phyloP scores from a whole-genome alignment of 2,113 vertebrate species.

The Nothobranchius kuhntae region DNA sequence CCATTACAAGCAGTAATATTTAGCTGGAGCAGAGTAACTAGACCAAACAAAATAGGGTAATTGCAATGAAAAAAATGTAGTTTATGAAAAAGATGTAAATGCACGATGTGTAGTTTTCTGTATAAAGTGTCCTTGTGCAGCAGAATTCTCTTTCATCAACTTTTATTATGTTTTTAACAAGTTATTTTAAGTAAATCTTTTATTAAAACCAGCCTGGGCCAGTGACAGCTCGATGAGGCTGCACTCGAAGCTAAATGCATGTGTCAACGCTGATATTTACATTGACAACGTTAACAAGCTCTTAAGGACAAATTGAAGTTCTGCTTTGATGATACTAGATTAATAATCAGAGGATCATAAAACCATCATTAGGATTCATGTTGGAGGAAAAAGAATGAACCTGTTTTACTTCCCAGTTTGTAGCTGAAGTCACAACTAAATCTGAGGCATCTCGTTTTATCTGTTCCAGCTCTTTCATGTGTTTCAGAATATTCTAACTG shows the following conservation, averaged over 20 bases:
- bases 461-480: neutral
- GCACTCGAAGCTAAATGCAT: conserved; percentile 10
- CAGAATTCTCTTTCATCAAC: neutral
- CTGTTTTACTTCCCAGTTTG: neutral
- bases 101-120: conserved; percentile 24
- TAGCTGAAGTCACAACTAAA: neutral
- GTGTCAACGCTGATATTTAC: conserved; percentile 6
- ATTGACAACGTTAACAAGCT: conserved; percentile 11
- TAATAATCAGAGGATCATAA: conserved; percentile 6
- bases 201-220: neutral
- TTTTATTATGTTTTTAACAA: neutral
- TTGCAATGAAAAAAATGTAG: conserved; percentile 33
- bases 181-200: conserved; percentile 15
- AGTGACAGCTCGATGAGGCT: conserved; percentile 1
- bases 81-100: conserved; percentile 27
- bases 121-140: conserved; percentile 6
- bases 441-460: neutral
- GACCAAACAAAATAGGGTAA: conserved; percentile 58
- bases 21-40: conserved; percentile 53
- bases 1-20: conserved; percentile 60
- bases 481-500: neutral
- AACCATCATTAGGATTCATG: conserved; percentile 4
- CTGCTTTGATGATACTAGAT: conserved; percentile 1
- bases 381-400: neutral
- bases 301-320: conserved; percentile 16